Conservation (phyloP, 1,140 invertebrate genomes). For the Sinella curviseta region DNA sequence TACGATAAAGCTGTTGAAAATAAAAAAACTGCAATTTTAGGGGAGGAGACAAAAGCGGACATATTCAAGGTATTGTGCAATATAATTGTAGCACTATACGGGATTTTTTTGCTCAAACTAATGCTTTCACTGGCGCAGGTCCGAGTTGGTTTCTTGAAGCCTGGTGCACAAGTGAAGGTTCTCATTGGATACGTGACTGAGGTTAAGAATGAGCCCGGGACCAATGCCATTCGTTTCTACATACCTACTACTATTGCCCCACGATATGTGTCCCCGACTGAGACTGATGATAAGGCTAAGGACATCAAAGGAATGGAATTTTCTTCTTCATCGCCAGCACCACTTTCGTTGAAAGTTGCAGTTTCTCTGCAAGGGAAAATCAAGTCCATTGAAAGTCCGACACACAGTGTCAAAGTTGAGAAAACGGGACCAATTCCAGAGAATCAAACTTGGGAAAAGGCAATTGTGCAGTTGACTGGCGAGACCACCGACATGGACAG, state of each 20-base stretch:
- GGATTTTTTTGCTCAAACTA: no score
- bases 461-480: slow-evolving; percentile 34
- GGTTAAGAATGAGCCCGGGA: slow-evolving; percentile 16
- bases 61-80: slow-evolving; percentile 48
- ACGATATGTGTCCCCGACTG: slow-evolving; percentile 22
- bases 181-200: slow-evolving; percentile 53
- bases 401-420: slow-evolving; percentile 13
- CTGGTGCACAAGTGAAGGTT: slow-evolving; percentile 21
- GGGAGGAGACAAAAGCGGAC: slow-evolving; percentile 57
- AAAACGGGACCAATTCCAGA: background rate
- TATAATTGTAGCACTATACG: slow-evolving; percentile 34
- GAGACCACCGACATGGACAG: slow-evolving; percentile 49
- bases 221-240: slow-evolving; percentile 24
- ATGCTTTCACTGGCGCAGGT: slow-evolving; percentile 10
- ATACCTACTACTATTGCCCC: slow-evolving; percentile 34
- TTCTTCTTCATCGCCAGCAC: slow-evolving; percentile 8
- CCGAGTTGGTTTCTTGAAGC: slow-evolving; percentile 56
- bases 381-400: slow-evolving; percentile 31
- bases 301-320: slow-evolving; percentile 16
- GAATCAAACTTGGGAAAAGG: background rate
- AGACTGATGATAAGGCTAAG: slow-evolving; percentile 16
- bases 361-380: slow-evolving; percentile 16
- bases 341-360: slow-evolving; percentile 27
- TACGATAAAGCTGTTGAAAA: slow-evolving; percentile 42
- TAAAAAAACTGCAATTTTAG: slow-evolving; percentile 59